These are phyloP conservation scores for Orthochromis indermauri DNA, from an alignment of 2,113 vertebrate species.

Conservation along the genomic window DNA sequence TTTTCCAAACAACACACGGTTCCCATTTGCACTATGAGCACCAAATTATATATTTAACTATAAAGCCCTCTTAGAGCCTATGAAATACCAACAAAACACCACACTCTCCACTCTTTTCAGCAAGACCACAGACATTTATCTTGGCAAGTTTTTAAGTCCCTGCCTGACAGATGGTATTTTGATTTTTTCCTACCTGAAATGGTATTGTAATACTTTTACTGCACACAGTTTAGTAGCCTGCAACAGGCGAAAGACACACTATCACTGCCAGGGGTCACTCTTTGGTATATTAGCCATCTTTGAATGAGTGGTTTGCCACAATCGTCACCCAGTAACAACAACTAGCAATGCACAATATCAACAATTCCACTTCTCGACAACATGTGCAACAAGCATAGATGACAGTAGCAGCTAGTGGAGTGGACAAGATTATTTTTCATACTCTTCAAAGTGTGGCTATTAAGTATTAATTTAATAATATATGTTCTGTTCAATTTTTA, in stretches of 20 bases:
- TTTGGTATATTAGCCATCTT: neutral
- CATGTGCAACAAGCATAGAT: neutral
- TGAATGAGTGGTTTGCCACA: neutral
- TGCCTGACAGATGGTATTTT: neutral
- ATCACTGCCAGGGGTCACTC: neutral
- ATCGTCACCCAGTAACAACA: neutral
- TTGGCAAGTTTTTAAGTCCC: slow-evolving; percentile 7
- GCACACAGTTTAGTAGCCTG: neutral
- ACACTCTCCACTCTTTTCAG: neutral
- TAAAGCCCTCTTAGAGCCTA: neutral
- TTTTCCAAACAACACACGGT: slow-evolving; percentile 39
- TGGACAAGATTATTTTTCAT: neutral
- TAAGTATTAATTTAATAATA: neutral
- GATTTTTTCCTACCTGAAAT: neutral
- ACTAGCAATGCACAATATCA: neutral
- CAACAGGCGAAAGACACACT: neutral
- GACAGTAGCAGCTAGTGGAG: neutral
- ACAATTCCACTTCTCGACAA: neutral
- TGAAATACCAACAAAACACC: slow-evolving; percentile 12
- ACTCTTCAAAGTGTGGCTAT: neutral
- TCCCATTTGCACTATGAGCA: slow-evolving; percentile 40
- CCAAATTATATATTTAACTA: neutral
- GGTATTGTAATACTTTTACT: neutral
- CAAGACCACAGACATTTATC: slow-evolving; percentile 30
- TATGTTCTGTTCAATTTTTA: neutral